A percentile compares a stretch with the other conserved stretches of the same genome.
Evolutionary conservation across 1,140 invertebrate species (phyloP).

Genomic region (Camponotus vicinus): DNA sequence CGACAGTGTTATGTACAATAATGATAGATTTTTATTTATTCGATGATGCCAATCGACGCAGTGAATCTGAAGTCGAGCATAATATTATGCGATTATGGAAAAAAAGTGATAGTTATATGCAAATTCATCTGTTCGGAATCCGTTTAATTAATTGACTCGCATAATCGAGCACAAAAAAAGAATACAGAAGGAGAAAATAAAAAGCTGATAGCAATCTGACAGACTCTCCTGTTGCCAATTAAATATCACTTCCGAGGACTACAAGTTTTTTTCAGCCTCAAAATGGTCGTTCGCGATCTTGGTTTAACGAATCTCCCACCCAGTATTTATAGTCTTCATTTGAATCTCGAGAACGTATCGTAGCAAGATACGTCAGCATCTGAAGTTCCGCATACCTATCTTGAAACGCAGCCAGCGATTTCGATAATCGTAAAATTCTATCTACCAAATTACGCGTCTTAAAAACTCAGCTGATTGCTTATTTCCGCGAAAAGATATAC

Average conservation of each 20-base stretch:
- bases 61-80: constrained; percentile 15
- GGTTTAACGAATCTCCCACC: neutral
- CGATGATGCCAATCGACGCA: neutral
- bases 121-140: neutral
- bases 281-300: neutral
- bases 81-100: neutral
- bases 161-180: neutral
- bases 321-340: neutral
- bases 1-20: neutral
- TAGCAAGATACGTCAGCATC: too few relatives aligned
- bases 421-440: too few relatives aligned
- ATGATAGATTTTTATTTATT: neutral
- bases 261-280: neutral
- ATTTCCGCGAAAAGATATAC: too few relatives aligned
- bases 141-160: neutral
- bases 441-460: neutral
- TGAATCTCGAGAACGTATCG: too few relatives aligned
- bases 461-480: too few relatives aligned
- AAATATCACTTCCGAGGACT: neutral
- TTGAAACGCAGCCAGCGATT: too few relatives aligned
- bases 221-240: neutral
- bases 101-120: constrained; percentile 7
- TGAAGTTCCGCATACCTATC: too few relatives aligned
- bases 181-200: neutral
- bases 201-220: neutral